Base-by-base conservation (phyloP, 2,797 vertebrate genomes). In the Zalophus californianus region DNA sequence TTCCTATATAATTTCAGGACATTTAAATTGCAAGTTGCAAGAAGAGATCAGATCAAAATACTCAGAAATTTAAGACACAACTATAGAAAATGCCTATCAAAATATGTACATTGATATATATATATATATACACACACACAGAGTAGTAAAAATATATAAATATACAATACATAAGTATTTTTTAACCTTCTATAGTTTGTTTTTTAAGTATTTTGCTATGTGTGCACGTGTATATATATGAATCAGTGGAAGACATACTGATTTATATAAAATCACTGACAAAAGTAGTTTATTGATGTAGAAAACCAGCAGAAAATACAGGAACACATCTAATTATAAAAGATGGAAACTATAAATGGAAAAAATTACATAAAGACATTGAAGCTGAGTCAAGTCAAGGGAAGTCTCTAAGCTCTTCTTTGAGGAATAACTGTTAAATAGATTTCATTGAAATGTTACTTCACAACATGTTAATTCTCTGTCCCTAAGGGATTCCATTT, bases 401-500 rank as follows among this genome's bases (percentile, higher is more conserved):
- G 79, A 96, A 72, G 58, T 64, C 80, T 95, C 62, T 52, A 90
- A 60, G 56, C 16, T 64, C 20, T 86, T 94, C 68, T 82, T 96
- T 68, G 23, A 78, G 92, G 91, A 92, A 79, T 62, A 92, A 93
- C 70, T 89, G 50, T 64, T 80, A 80, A 93, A 86, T 72, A 38
- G 50, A 52, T 94, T 91, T 95, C 58, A 13, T 35, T 41, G 82
- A 79, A 89, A 89, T 94, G 68, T 88, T 62, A 23, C 41, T n/a
- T 68, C 68, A 86, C 44, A 93, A 84, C 20, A 86, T 62, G 70
- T 77, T 88, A 54, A 56, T 68, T 64, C 54, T 92, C 60, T 75
- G 29, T 86, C 78, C 60, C 75, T 78, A 44, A 73, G 91, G 68
- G 78, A 91, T 90, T 90, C 54, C 44, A 64, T 83, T 97, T 95